Base-by-base conservation (phyloP, 2,113 vertebrate species). In the Sarotherodon lohbergeri region DNA sequence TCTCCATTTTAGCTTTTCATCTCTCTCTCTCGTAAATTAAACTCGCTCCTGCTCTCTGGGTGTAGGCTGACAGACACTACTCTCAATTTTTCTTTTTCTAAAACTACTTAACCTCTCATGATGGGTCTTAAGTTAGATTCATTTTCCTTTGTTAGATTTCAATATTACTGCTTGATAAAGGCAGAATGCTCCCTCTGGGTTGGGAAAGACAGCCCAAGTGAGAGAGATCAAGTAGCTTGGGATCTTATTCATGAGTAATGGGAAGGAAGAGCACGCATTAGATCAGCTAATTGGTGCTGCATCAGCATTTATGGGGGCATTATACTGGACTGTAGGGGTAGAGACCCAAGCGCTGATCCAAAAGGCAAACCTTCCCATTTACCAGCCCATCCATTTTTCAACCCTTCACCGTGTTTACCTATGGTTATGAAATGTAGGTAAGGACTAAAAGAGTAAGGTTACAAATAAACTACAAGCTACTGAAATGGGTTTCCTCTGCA, bases 51-150 rank as follows among this genome's bases (percentile, higher is more conserved):
- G 81, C 43, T 88, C 83, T 88, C 76, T 6, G 22, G 90, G 87
- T 85, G 36, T 50, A 88, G 22, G 17, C 83, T 80, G 63, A 76
- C 22, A 87, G 68, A 89, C 71, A 80, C 17, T 66, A 79, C 84
- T 57, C 91, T 93, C 89, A 91, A 48, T 85, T 85, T 32, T 61
- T 80, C 86, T 73, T 91, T 90, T 88, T 83, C 89, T 81, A 79
- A 29, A 71, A 87, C 73, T 54, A 76, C 85, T 84, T 89, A 87
- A 88, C 81, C 73, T 87, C 80, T 84, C 80, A 27, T 36, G 10
- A 80, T 36, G 36, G 88, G 29, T 85, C 17, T 63, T 39, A 80
- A 46, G 46, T 55, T 7, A 50, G 78, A 81, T 46, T 14, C 7
- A 56, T 83, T 66, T 85, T 39, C 24, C 12, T 43, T 80, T 86